Base-by-base conservation (phyloP, 2,113 vertebrate genomes). In the Aptenodytes forsteri region DNA sequence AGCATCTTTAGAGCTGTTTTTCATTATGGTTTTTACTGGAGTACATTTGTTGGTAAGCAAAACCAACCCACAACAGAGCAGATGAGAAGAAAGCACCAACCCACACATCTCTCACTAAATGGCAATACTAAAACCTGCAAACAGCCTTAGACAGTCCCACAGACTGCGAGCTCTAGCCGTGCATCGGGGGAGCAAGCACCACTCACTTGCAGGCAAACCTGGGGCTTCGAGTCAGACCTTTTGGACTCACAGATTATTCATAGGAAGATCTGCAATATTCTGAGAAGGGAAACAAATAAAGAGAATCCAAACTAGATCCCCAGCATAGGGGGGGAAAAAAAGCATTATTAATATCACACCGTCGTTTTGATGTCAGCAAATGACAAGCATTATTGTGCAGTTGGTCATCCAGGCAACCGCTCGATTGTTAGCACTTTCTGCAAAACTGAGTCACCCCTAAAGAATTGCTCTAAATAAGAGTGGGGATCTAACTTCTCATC, bases 41-140 rank as follows among this genome's bases (percentile, higher is more conserved):
- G 65, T 23, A 38, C 71, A 22, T n/a, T 78, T 87, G 83, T 62
- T 83, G 42, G 83, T 62, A 83, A 78, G 83, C 89, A 94, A 72
- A 91, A 67, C 40, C 72, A 87, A 56, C 40, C 72, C 66, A 67
- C 93, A 79, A 26, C n/a, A 79, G 58, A 78, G 54, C 78, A 4
- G 77, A 12, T 6, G 23, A 87, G 83, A 87, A 61, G 71, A 61
- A 87, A 87, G 83, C 71, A 16, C 27, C 82, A 40, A 25, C 78
- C 83, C 83, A 77, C 83, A 5, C 82, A 27, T 15, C 25, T 14
- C 76, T 25, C 26, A 0, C 46, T 59, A 20, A 27, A 65, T 0
- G 18, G 40, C 17, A 19, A 40, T 1, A 29, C 11, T 7, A 56
- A 84, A 59, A 58, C 56, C 77, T 71, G 58, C 64, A 16, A 40